These are phyloP conservation scores for Myocastor coypus DNA, from an alignment of 2,113 vertebrate genomes.

Conservation along the genomic window DNA sequence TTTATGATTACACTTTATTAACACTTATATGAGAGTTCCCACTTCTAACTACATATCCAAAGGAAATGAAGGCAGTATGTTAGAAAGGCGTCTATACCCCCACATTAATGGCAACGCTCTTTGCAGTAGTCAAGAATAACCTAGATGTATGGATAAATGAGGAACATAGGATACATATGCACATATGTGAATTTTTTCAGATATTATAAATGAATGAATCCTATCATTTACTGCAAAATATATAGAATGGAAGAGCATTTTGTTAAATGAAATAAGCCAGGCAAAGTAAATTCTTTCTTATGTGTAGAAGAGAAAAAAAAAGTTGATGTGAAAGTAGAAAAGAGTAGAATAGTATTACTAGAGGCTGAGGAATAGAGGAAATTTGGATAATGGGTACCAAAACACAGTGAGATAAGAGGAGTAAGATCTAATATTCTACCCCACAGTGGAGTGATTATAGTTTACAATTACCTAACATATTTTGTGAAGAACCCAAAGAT, in stretches of 20 bases:
- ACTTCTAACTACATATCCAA: neutral
- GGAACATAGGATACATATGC: too few species aligned
- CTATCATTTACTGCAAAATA: neutral
- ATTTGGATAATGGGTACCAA: neutral
- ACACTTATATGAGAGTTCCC: neutral
- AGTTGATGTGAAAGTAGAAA: neutral
- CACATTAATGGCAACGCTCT: neutral
- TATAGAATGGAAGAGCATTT: neutral
- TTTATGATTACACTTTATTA: constrained; percentile 11
- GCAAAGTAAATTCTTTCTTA: neutral
- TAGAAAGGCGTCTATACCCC: neutral
- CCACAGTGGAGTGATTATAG: neutral
- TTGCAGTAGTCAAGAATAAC: neutral
- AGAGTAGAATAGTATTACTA: neutral
- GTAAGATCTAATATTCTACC: neutral
- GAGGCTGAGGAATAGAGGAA: neutral
- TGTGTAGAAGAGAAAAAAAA: neutral
- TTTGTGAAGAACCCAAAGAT: neutral
- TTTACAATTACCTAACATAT: neutral
- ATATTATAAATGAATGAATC: neutral
- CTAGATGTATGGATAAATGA: neutral
- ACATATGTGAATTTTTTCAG: neutral
- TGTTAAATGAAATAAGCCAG: neutral
- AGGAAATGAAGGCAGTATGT: neutral
- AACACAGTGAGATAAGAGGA: neutral